Base-by-base conservation (phyloP, 2,113 vertebrate species). In the Hymenochirus boettgeri region DNA sequence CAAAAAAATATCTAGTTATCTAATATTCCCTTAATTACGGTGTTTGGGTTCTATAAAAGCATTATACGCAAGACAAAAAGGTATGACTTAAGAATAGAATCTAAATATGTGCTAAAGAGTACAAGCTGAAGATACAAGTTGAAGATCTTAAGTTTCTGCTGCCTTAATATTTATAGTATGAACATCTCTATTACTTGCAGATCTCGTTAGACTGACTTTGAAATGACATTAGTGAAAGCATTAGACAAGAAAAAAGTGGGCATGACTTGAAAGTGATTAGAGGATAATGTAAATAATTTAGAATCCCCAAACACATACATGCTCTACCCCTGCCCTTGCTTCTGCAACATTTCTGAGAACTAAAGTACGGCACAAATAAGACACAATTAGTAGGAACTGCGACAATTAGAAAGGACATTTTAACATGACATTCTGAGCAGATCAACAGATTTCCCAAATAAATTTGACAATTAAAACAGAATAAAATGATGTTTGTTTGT, bases 181-280 rank as follows among this genome's bases (percentile, higher is more conserved):
- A 69, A 69, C 65, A 69, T 69, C 56, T 69, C 65, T 35, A 67
- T 67, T 69, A 69, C 65, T 69, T 60, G 65, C 47, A 29, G 65
- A 60, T 59, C 46, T 57, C 60, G 65, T 60, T 57, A 69, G 65
- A 35, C 65, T 69, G 65, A 59, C 65, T 69, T 69, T 69, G 65
- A 69, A 69, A 69, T 69, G 65, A 69, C 65, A 69, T 67, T 69
- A 69, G 33, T 60, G 56, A 59, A 69, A n/a, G n/a, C n/a, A n/a
- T n/a, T n/a, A n/a, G 65, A 60, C 56, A 69, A 69, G 56, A 60
- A 57, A 69, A 69, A 69, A 69, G 65, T 69, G 65, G 65, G 65
- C 56, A 69, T 35, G 65, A 58, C 45, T 69, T 60, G 65, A 48
- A 69, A 69, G 60, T 60, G 56, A 69, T 69, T 69, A 69, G 65